phyloP scores from a whole-genome alignment of 2,113 vertebrate genomes.

The Neogale vison region DNA sequence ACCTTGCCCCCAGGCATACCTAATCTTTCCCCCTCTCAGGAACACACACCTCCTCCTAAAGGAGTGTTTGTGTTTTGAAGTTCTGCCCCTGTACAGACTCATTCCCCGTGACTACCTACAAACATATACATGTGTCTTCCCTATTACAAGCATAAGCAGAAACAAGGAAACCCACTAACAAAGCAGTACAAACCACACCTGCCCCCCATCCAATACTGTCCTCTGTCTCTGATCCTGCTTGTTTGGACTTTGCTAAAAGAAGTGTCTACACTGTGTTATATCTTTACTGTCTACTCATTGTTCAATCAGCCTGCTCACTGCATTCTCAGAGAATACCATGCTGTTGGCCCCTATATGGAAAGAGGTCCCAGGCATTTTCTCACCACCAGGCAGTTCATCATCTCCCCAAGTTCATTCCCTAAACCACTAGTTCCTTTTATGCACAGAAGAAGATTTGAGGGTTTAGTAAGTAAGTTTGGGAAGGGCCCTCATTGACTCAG shows the following conservation, averaged over 20 bases:
- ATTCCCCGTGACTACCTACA: not conserved
- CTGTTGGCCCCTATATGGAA: not conserved
- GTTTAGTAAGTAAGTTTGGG: not conserved
- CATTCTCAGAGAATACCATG: not conserved
- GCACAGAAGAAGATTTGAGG: not conserved
- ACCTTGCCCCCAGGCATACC: rapidly evolving
- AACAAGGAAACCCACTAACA: not conserved
- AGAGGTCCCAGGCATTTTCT: not conserved
- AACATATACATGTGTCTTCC: not conserved
- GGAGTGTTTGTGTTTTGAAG: not conserved
- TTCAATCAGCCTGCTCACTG: not conserved
- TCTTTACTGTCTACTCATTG: not conserved
- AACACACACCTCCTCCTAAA: not conserved
- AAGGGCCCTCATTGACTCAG: too few relatives aligned
- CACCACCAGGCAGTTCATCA: not conserved
- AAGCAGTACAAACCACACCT: not conserved
- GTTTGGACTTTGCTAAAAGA: not conserved
- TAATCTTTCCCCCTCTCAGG: not conserved
- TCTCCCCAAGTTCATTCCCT: not conserved
- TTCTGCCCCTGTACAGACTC: not conserved
- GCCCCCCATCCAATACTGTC: not conserved
- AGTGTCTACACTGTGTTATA: not conserved
- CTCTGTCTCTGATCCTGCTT: not conserved
- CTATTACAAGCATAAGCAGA: not conserved
- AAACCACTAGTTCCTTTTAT: not conserved